Conservation (phyloP, 2,113 vertebrate species). For the Prietella phreatophila region DNA sequence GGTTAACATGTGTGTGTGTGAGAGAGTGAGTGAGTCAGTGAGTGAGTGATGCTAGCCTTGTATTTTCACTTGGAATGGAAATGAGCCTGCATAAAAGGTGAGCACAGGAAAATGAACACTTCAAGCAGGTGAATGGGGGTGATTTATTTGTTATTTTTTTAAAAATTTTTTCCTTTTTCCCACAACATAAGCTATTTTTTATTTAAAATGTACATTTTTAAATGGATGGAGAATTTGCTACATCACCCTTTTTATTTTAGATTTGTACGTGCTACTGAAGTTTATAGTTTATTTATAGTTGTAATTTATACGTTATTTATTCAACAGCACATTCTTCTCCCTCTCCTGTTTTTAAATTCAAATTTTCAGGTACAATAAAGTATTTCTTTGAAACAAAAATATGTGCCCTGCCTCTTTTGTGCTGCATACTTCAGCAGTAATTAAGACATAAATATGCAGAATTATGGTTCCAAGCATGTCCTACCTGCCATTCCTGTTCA, state of each 20-base stretch:
- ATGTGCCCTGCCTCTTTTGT: background rate
- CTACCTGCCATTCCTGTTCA: background rate
- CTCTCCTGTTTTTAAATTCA: slow-evolving; percentile 67
- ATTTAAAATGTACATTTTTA: background rate
- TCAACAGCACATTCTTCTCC: slow-evolving; percentile 52
- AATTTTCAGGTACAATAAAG: slow-evolving; percentile 70
- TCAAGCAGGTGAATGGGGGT: background rate
- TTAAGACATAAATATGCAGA: background rate
- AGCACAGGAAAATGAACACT: background rate
- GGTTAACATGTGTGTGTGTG: background rate
- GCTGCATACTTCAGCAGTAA: background rate
- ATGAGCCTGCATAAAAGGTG: background rate
- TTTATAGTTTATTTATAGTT: slow-evolving; percentile 58
- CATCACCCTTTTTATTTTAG: slow-evolving; percentile 38
- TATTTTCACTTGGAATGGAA: slow-evolving; percentile 8
- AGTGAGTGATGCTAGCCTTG: slow-evolving; percentile 3
- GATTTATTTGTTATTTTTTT: background rate
- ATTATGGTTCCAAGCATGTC: background rate
- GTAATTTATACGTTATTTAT: slow-evolving; percentile 30
- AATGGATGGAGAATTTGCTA: slow-evolving; percentile 34
- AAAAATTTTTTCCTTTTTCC: background rate
- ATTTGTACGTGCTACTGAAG: slow-evolving; percentile 65
- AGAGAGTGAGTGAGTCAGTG: too few species aligned
- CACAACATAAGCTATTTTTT: slow-evolving; percentile 32
- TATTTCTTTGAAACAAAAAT: slow-evolving; percentile 58